A percentile compares a stretch with the other conserved stretches of the same genome.
These are phyloP conservation scores for Discoglossus pictus DNA, from an alignment of 2,797 vertebrate species.

Conservation along the genomic window DNA sequence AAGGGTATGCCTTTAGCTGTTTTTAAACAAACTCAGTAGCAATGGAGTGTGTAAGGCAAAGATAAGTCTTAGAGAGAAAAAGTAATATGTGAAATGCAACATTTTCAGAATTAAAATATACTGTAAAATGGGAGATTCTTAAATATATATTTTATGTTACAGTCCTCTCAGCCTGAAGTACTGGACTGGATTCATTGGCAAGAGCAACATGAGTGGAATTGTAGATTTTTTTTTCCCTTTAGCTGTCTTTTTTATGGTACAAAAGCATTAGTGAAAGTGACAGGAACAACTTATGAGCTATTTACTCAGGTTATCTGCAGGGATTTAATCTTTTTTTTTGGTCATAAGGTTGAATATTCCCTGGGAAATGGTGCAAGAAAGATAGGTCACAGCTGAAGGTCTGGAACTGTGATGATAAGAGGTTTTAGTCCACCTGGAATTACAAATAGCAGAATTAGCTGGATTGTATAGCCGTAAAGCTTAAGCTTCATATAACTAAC, in stretches of 20 bases:
- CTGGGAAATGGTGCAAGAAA: conserved; percentile 61
- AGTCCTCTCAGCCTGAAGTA: no score
- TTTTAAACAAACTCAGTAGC: conserved; percentile 25
- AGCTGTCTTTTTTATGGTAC: conserved; percentile 58
- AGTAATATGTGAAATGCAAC: conserved; percentile 5
- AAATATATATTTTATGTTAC: background rate
- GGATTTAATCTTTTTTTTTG: conserved; percentile 70
- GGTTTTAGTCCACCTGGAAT: conserved; percentile 65
- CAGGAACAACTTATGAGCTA: conserved; percentile 64
- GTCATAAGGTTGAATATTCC: conserved; percentile 64
- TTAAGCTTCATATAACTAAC: conserved; percentile 61
- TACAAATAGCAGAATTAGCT: conserved; percentile 65
- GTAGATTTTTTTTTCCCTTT: conserved; percentile 59
- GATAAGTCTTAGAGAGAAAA: conserved; percentile 26
- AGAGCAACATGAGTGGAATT: conserved; percentile 38
- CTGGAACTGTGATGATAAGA: conserved; percentile 71
- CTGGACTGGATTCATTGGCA: no score
- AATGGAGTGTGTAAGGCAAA: conserved; percentile 24
- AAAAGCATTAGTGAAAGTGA: conserved; percentile 67
- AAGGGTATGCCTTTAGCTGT: conserved; percentile 35
- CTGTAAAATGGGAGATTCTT: conserved; percentile 1
- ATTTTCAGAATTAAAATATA: conserved; percentile 4
- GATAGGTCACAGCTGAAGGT: conserved; percentile 67
- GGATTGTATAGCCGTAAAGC: conserved; percentile 61
- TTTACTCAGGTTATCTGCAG: conserved; percentile 68